These are phyloP conservation scores for Dendroctonus ponderosae DNA, from an alignment of 1,140 invertebrate genomes.

Conservation along the genomic window DNA sequence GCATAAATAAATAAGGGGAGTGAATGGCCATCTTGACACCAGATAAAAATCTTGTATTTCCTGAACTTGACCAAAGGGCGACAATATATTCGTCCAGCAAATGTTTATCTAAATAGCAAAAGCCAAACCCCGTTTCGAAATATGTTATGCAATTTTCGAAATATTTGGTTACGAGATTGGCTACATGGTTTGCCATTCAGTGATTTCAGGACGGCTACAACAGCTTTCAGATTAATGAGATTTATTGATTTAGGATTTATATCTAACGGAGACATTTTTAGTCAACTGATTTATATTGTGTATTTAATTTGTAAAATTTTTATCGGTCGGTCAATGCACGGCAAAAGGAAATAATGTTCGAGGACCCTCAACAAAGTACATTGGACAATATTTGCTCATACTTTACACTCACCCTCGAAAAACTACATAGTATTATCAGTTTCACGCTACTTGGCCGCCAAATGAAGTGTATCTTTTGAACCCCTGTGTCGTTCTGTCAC, in stretches of 20 bases:
- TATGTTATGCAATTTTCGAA: constrained; percentile 5
- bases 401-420: constrained; percentile 10
- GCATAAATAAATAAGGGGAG: constrained; percentile 40
- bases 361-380: no score
- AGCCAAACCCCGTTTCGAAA: constrained; percentile 19
- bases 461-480: constrained; percentile 34
- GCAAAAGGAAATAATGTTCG: no score
- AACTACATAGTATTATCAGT: constrained; percentile 17
- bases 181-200: no score
- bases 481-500: constrained; percentile 37
- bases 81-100: constrained; percentile 41
- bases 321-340: no score
- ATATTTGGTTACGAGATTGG: no score
- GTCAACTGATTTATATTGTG: no score
- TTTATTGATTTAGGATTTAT: no score
- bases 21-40: constrained; percentile 41
- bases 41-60: constrained; percentile 47
- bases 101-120: constrained; percentile 46
- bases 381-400: constrained; percentile 4
- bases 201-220: no score
- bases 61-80: constrained; percentile 44
- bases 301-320: no score
- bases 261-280: no score
- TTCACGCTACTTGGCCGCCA: constrained; percentile 23
- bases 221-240: no score